These are phyloP conservation scores for Enteromius radiatus DNA, from an alignment of 2,797 vertebrate species.

Conservation along the genomic window DNA sequence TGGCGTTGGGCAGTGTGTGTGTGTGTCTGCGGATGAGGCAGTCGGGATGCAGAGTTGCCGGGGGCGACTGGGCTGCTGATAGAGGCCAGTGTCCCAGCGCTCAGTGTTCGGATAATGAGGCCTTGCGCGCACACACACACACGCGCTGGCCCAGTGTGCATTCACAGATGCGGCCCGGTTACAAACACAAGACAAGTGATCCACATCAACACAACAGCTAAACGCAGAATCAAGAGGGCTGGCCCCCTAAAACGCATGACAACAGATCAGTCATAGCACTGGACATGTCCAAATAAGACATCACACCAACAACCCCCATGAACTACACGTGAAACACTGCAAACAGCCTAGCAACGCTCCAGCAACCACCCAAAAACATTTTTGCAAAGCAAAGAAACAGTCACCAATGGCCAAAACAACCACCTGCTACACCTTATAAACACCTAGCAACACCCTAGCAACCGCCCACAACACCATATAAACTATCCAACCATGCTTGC, in stretches of 20 bases:
- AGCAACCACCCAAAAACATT: background rate
- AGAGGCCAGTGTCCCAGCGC: slow-evolving; percentile 63
- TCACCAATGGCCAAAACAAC: background rate
- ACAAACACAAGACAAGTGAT: slow-evolving; percentile 49
- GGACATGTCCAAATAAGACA: slow-evolving; percentile 6
- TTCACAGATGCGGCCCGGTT: slow-evolving; percentile 48
- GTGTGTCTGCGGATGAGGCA: slow-evolving; percentile 50
- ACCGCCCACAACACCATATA: background rate
- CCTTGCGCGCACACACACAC: slow-evolving; percentile 31
- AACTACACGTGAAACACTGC: background rate
- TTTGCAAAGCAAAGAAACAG: background rate
- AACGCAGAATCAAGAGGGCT: slow-evolving; percentile 1
- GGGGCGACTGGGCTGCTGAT: slow-evolving; percentile 63
- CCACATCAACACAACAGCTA: slow-evolving; percentile 36
- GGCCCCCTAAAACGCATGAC: background rate
- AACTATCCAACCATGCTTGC: background rate
- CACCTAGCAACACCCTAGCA: background rate
- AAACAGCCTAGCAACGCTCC: background rate
- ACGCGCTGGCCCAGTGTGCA: slow-evolving; percentile 42
- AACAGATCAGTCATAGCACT: background rate
- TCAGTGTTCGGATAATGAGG: slow-evolving; percentile 62
- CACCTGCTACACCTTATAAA: background rate
- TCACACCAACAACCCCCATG: background rate
- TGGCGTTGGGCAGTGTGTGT: slow-evolving; percentile 37
- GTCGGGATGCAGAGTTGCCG: slow-evolving; percentile 62